phyloP scores from a whole-genome alignment of 2,888 invertebrate species.

The Allacma fusca region DNA sequence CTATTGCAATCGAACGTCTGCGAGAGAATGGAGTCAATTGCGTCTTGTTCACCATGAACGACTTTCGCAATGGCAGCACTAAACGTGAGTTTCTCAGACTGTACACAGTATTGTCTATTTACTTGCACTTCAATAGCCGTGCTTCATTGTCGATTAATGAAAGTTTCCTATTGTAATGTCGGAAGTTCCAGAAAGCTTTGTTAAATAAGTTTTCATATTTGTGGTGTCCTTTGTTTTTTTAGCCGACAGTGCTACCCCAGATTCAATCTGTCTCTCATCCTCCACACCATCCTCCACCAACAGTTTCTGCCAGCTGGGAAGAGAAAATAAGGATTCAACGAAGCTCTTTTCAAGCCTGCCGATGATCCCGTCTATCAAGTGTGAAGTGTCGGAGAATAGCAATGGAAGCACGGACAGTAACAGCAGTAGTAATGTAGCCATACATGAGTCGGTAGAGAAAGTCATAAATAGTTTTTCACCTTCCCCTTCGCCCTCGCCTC shows the following conservation, averaged over 20 bases:
- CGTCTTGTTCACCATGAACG: slow-evolving; percentile 55
- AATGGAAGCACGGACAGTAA: slow-evolving; percentile 37
- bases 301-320: not conserved
- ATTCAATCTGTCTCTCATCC: slow-evolving; percentile 27
- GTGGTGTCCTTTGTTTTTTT: not conserved
- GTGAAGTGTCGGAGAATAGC: slow-evolving; percentile 35
- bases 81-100: slow-evolving; percentile 33
- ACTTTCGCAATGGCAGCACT: slow-evolving; percentile 45
- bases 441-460: slow-evolving; percentile 39
- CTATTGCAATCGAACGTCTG: slow-evolving; percentile 57
- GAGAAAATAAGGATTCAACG: not conserved
- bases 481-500: slow-evolving; percentile 48
- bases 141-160: no score
- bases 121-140: not conserved
- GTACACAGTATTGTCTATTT: no score
- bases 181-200: no score
- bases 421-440: slow-evolving; percentile 29
- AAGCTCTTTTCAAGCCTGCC: not conserved
- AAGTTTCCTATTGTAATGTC: not conserved
- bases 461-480: slow-evolving; percentile 43
- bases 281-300: not conserved
- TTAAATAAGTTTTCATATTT: no score
- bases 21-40: slow-evolving; percentile 58
- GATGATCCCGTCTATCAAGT: slow-evolving; percentile 19
- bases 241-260: slow-evolving; percentile 21